Conservation (phyloP, 2,888 invertebrate species). For the Harpalus rufipes region DNA sequence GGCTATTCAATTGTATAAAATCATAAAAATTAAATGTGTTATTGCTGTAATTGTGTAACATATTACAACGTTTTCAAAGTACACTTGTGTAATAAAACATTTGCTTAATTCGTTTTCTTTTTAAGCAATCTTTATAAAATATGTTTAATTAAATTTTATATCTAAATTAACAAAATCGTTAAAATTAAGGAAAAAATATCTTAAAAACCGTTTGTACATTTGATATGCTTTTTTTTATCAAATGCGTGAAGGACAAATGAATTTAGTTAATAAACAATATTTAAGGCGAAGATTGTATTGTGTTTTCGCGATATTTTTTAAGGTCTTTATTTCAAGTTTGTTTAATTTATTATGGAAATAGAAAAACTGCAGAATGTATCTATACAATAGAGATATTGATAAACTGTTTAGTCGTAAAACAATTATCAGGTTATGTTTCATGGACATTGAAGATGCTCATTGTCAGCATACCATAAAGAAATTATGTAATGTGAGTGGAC, state of each 20-base stretch:
- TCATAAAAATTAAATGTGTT: background rate
- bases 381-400: background rate
- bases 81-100: background rate
- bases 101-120: background rate
- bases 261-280: conserved; percentile 28
- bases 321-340: background rate
- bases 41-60: background rate
- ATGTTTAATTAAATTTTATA: conserved; percentile 12
- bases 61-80: background rate
- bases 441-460: background rate
- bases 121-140: background rate
- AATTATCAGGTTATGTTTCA: background rate
- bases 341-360: background rate
- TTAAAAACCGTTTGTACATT: background rate
- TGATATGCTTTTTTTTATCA: conserved; percentile 23
- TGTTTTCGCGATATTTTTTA: no score
- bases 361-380: background rate
- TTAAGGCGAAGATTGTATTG: conserved; percentile 6
- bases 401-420: background rate
- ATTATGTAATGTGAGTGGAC: background rate
- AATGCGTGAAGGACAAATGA: conserved; percentile 39
- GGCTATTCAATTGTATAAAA: background rate
- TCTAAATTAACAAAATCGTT: conserved; percentile 7
- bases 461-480: background rate
- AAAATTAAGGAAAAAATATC: background rate